Evolutionary conservation across 2,113 vertebrate genomes (phyloP), one percentile per base, ranked within the genome.

Genomic region (Silurus glanis): DNA sequence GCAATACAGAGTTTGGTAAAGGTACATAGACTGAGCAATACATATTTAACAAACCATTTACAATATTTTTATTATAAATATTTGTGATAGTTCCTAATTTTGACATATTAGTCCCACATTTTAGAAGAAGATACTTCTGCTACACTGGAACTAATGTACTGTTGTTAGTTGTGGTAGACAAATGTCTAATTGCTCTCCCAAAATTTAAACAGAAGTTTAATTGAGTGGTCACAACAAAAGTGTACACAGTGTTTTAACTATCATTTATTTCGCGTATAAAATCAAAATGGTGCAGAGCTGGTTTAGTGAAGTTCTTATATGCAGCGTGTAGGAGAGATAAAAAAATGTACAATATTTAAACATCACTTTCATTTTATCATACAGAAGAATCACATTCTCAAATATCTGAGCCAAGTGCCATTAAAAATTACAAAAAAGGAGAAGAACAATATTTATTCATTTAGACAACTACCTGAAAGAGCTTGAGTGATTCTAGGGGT

Each of bases 231-330:
- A 51, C 9, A 74, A 4, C 8, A 78, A 53, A 10, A 23, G 5
- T 88, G 81, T 83, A 87, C 69, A 80, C 88, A 87, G 89, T 89
- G 83, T 89, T 92, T 80, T 91, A 90, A 91, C 85, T 87, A 85
- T 83, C 78, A 84, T 91, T 93, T 91, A 89, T 96, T 96, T 95
- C 2, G 94, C 94, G 94, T 95, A 95, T 89, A 95, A 96, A 95
- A 94, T 91, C 88, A 92, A 89, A 93, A 94, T 84, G 89, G 91
- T 87, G 89, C 90, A 91, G 92, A 93, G 88, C 91, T 92, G 93
- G 93, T 93, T 95, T 93, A 92, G 92, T 91, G 92, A 91, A 84
- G 88, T 92, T 94, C 87, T 92, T 76, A 92, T 93, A 93, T 94
- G 93, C 91, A 91, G 91, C 82, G 91, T 93, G 88, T 93, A 94